Conservation (phyloP, 2,113 vertebrate genomes). For the Nicator chloris region DNA sequence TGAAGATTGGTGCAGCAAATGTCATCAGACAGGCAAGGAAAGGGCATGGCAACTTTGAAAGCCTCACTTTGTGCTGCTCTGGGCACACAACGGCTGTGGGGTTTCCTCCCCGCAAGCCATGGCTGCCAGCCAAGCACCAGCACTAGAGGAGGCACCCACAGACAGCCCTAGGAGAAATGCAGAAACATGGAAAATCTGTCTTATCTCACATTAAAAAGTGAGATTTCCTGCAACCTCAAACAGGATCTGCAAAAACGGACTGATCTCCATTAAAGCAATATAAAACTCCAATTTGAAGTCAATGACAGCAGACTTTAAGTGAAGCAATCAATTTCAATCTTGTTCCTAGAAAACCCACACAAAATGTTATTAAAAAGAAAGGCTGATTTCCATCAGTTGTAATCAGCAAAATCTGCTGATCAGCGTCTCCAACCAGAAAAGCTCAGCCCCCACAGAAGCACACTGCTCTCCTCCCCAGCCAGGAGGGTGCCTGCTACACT, state of each 20-base stretch:
- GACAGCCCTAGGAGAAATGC: background rate
- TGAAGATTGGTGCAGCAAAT: background rate
- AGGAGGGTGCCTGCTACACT: background rate
- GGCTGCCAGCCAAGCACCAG: background rate
- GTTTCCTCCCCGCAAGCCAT: background rate
- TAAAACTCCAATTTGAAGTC: background rate
- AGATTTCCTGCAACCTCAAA: background rate
- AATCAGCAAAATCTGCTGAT: background rate
- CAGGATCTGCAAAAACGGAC: accelerated
- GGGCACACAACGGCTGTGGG: accelerated
- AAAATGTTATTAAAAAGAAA: background rate
- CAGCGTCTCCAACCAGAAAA: background rate
- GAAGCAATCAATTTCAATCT: background rate
- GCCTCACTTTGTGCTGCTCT: background rate
- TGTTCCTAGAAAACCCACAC: background rate
- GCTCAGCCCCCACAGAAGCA: background rate
- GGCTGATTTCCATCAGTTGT: background rate
- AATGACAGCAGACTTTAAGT: background rate
- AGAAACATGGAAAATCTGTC: background rate
- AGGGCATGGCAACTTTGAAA: background rate
- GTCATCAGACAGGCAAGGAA: background rate
- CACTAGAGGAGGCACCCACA: background rate
- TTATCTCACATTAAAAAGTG: background rate
- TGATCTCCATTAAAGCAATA: background rate
- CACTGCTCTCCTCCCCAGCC: background rate